Conservation (phyloP, 2,113 vertebrate species). For the Xiphias gladius region DNA sequence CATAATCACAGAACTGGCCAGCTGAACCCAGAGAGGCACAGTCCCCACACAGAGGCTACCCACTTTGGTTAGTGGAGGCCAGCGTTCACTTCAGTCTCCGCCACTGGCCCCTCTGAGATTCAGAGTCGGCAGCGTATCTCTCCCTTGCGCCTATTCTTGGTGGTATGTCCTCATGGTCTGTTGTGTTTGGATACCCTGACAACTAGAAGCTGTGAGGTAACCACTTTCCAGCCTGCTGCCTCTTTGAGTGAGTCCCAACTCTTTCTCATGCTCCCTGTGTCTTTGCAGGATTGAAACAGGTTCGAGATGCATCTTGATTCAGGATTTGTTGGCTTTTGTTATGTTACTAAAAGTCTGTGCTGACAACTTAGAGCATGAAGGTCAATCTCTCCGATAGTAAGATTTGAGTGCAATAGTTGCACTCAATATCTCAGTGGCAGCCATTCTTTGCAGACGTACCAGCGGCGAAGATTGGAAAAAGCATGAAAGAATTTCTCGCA, state of each 20-base stretch:
- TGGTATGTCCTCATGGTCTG: slow-evolving; percentile 81
- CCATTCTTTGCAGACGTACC: slow-evolving; percentile 29
- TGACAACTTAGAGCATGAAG: background rate
- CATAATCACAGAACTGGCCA: slow-evolving; percentile 32
- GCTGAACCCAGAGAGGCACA: slow-evolving; percentile 29
- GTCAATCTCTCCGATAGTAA: background rate
- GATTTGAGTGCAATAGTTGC: background rate
- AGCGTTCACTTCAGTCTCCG: slow-evolving; percentile 23
- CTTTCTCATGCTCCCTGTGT: slow-evolving; percentile 50
- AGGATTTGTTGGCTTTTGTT: background rate
- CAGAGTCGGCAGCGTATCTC: slow-evolving; percentile 46
- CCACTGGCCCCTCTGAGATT: slow-evolving; percentile 62
- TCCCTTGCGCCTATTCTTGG: slow-evolving; percentile 75
- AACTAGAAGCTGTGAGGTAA: slow-evolving; percentile 77
- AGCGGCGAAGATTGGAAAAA: background rate
- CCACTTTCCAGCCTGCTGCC: slow-evolving; percentile 61
- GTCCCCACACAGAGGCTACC: slow-evolving; percentile 28
- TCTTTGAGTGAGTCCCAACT: slow-evolving; percentile 74
- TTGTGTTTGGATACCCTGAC: slow-evolving; percentile 86
- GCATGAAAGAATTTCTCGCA: slow-evolving; percentile 26
- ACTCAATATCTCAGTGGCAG: slow-evolving; percentile 20
- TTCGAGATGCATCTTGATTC: background rate
- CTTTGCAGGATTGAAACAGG: slow-evolving; percentile 15
- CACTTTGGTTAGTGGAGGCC: slow-evolving; percentile 29
- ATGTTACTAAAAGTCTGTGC: background rate